Evolutionary conservation across 2,113 vertebrate species (phyloP), one percentile per base, ranked within the genome.

Genomic region (Aegotheles bennettii): DNA sequence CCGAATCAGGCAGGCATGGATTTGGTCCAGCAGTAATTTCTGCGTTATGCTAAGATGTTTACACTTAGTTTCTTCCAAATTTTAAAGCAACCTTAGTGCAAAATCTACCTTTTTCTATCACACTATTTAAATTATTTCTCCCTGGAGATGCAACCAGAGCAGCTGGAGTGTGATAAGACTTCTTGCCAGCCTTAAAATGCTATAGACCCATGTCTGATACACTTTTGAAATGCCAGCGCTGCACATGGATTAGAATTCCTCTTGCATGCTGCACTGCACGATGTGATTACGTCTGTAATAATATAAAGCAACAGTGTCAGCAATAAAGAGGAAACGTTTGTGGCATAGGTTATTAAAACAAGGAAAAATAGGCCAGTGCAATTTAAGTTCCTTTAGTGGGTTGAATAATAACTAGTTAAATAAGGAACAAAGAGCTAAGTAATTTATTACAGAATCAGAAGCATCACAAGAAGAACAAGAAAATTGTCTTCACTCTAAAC

Each of bases 391-490:
- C 23, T 85, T 91, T 77, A 90, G 56, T 20, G 75, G 35, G 50
- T 33, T 84, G 70, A 94, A 77, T 83, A 89, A 79, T 47, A 91
- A 70, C 74, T 84, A 84, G 78, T 85, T 94, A 93, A 94, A 48
- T 84, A 79, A 81, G 56, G 33, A 95, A 83, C 33, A 45, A 87
- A 80, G 21, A 63, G 35, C 54, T 70, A 89, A 79, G 88, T 88
- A 28, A 92, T 87, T 93, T 94, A 77, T 74, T 91, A 61, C 51
- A 88, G 60, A 91, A 83, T 81, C 59, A 85, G 38, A 92, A 78
- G 35, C 51, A 70, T 59, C 70, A 36, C 59, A 87, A 73, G 24
- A 56, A 92, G 53, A 20, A 57, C 35, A 77, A 83, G 43, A 92
- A 92, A 95, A 75, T 60, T 64, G 47, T 36, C 47, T 92, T 83